Evolutionary conservation across 2,888 invertebrate genomes (phyloP).

Genomic region (Ornithoptera priamus): DNA sequence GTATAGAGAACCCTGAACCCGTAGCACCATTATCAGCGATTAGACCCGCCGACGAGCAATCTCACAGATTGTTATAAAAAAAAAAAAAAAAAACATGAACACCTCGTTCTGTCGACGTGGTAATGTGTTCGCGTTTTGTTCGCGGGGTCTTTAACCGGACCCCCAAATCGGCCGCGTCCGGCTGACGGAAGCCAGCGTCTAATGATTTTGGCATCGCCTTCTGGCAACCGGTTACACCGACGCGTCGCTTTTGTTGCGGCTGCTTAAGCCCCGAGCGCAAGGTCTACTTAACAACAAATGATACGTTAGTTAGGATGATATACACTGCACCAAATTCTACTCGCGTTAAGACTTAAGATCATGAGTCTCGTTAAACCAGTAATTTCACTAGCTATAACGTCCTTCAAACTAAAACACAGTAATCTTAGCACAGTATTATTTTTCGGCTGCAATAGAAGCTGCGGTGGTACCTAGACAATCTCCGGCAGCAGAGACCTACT

Average conservation of each 20-base stretch:
- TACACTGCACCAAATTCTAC: no score
- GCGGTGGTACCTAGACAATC: no score
- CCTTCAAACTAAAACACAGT: no score
- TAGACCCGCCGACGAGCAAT: slow-evolving; percentile 11
- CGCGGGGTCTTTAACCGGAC: slow-evolving; percentile 32
- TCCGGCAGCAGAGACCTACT: no score
- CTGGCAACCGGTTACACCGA: slow-evolving; percentile 38
- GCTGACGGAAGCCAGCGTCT: slow-evolving; percentile 43
- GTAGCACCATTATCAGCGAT: slow-evolving; percentile 4
- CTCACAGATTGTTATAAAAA: slow-evolving; percentile 5
- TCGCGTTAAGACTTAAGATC: no score
- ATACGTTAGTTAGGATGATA: no score
- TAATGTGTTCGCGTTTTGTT: slow-evolving; percentile 27
- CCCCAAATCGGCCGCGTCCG: slow-evolving; percentile 57
- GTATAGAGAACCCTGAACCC: not conserved
- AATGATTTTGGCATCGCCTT: slow-evolving; percentile 53
- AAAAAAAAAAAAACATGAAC: slow-evolving; percentile 7
- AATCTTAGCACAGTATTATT: no score
- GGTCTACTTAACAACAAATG: no score
- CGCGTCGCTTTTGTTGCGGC: not conserved
- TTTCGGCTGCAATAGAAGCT: no score
- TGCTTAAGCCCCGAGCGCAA: no score
- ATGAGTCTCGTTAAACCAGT: no score
- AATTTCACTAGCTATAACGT: no score
- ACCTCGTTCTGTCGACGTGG: slow-evolving; percentile 11